A percentile compares a stretch with the other conserved stretches of the same genome.
phyloP scores from a whole-genome alignment of 2,888 invertebrate genomes.

The Dynastes tityus region DNA sequence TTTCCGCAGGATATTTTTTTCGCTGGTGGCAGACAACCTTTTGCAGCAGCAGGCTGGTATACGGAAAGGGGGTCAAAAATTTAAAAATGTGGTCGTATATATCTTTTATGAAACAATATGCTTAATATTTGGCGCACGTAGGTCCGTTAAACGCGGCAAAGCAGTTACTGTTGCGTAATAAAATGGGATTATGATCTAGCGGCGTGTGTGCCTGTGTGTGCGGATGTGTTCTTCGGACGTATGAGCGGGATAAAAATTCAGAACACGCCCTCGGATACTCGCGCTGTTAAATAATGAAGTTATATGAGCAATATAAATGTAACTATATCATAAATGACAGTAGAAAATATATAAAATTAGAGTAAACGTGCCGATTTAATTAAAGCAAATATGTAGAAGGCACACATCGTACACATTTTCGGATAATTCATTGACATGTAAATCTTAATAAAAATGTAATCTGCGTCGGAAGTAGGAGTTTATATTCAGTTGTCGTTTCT shows the following conservation, averaged over 20 bases:
- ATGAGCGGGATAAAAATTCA: constrained; percentile 44
- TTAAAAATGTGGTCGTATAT: constrained; percentile 45
- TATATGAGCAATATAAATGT: constrained; percentile 46
- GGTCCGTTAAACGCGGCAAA: constrained; percentile 45
- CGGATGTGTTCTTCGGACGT: constrained; percentile 33
- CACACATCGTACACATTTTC: constrained; percentile 1
- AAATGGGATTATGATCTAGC: constrained; percentile 45
- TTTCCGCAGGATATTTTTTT: constrained; percentile 10
- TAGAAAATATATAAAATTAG: constrained; percentile 36
- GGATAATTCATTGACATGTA: constrained; percentile 17
- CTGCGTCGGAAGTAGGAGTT: no score
- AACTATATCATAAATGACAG: constrained; percentile 44
- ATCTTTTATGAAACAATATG: constrained; percentile 47
- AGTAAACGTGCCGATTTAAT: constrained; percentile 27
- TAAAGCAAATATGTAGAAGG: constrained; percentile 4
- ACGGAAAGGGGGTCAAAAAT: constrained; percentile 29
- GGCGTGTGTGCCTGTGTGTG: constrained; percentile 31
- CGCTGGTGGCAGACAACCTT: neutral
- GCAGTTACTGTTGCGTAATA: constrained; percentile 47
- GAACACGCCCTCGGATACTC: constrained; percentile 39
- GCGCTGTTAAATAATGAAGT: constrained; percentile 45
- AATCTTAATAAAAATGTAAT: neutral
- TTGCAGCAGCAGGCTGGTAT: constrained; percentile 12
- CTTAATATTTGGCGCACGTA: constrained; percentile 46
- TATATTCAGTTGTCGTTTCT: no score